phyloP scores from a whole-genome alignment of 1,140 invertebrate genomes.

The Luehdorfia chinensis region DNA sequence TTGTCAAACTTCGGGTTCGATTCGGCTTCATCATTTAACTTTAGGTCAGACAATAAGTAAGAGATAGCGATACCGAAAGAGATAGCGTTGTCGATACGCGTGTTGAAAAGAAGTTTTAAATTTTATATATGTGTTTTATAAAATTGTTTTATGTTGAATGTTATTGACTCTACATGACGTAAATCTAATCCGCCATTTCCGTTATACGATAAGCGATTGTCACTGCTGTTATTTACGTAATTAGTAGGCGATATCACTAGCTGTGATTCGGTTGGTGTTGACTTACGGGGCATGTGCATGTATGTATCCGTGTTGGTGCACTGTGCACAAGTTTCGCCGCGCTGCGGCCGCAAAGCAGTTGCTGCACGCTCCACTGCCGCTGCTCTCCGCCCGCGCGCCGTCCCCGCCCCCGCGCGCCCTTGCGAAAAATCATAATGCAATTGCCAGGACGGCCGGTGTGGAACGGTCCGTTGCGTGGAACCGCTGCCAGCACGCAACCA shows the following conservation, averaged over 20 bases:
- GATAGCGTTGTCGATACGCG: too few species aligned
- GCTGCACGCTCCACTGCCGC: slow-evolving; percentile 64
- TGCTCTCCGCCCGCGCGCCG: slow-evolving; percentile 51
- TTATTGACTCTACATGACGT: too few species aligned
- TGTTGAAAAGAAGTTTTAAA: too few species aligned
- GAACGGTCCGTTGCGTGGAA: slow-evolving; percentile 53
- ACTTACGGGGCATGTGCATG: slow-evolving; percentile 19
- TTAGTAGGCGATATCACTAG: neutral
- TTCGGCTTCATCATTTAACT: too few species aligned
- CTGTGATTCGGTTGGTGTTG: neutral
- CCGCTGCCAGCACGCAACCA: slow-evolving; percentile 66
- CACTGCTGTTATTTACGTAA: neutral
- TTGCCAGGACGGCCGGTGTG: slow-evolving; percentile 71
- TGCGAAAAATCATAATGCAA: slow-evolving; percentile 77
- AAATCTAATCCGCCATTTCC: too few species aligned
- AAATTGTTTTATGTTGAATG: too few species aligned
- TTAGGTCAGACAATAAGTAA: too few species aligned
- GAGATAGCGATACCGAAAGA: too few species aligned
- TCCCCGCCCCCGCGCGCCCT: slow-evolving; percentile 62
- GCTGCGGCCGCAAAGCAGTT: slow-evolving; percentile 48
- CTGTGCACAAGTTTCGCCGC: slow-evolving; percentile 43
- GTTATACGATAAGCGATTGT: neutral
- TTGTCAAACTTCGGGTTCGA: neutral
- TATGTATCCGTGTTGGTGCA: slow-evolving; percentile 31
- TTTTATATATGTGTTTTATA: too few species aligned